Evolutionary conservation across 2,797 vertebrate genomes (phyloP).

Genomic region (Tauraco hartlaubi): DNA sequence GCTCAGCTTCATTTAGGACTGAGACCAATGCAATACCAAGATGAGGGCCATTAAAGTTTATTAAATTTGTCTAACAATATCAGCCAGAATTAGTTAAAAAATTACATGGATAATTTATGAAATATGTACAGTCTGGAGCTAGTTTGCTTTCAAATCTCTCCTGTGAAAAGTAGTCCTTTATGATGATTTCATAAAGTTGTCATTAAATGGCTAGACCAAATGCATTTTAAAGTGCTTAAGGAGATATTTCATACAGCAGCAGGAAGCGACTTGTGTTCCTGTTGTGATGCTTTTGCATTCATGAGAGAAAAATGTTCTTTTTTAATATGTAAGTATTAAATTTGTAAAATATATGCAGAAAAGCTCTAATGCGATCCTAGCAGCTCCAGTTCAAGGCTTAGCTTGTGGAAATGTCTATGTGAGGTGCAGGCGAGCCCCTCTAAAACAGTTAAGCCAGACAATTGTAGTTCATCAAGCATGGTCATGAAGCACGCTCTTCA

Average conservation of each 20-base stretch:
- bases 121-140: background rate
- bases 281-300: background rate
- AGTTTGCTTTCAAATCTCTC: background rate
- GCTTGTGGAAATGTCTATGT: background rate
- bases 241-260: background rate
- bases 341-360: background rate
- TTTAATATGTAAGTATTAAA: background rate
- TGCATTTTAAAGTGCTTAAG: conserved; percentile 15
- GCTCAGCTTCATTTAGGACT: background rate
- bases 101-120: background rate
- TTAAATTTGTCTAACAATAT: conserved; percentile 25
- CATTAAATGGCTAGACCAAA: background rate
- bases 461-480: background rate
- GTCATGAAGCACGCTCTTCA: background rate
- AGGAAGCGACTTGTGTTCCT: background rate
- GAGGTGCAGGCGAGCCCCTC: background rate
- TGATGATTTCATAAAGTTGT: background rate
- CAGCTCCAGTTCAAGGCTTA: background rate
- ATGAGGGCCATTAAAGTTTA: background rate
- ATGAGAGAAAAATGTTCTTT: background rate
- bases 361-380: background rate
- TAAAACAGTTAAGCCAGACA: background rate
- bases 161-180: background rate
- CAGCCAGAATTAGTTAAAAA: background rate
- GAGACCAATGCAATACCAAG: background rate